Evolutionary conservation across 2,888 invertebrate species (phyloP).

Genomic region (Epsilonema sp.): DNA sequence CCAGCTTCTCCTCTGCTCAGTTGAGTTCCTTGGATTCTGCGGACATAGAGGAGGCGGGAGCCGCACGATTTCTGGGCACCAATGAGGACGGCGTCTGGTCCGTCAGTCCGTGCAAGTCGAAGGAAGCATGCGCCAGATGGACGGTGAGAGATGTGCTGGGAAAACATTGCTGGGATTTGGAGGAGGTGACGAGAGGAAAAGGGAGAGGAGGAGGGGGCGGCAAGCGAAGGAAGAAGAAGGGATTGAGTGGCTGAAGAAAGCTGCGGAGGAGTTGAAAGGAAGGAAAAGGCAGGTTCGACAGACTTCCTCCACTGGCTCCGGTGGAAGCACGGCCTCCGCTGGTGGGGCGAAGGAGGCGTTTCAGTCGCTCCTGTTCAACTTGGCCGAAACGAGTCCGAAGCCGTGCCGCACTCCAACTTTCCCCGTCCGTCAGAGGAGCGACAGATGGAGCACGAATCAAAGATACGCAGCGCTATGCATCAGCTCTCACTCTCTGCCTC

Average conservation of each 20-base stretch:
- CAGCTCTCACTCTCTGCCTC: too few relatives aligned
- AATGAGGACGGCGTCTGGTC: too few relatives aligned
- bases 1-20: conserved; percentile 17
- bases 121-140: too few relatives aligned
- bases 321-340: neutral
- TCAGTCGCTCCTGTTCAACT: neutral
- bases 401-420: neutral
- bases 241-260: conserved; percentile 1
- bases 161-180: conserved; percentile 16
- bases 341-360: neutral
- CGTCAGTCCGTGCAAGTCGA: too few relatives aligned
- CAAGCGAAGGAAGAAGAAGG: conserved; percentile 16
- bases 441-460: neutral
- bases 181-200: conserved; percentile 11
- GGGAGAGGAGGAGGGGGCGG: conserved; percentile 12
- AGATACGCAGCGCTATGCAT: neutral
- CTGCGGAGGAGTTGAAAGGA: too few relatives aligned
- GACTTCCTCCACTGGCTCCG: too few relatives aligned
- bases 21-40: conserved; percentile 18
- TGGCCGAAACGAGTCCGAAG: neutral
- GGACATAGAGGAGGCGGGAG: too few relatives aligned
- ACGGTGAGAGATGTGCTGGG: conserved; percentile 19
- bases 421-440: conserved; percentile 1
- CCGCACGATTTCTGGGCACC: too few relatives aligned
- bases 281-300: too few relatives aligned